Evolutionary conservation across 1,140 invertebrate species (phyloP).

Genomic region (Hermetia illucens): DNA sequence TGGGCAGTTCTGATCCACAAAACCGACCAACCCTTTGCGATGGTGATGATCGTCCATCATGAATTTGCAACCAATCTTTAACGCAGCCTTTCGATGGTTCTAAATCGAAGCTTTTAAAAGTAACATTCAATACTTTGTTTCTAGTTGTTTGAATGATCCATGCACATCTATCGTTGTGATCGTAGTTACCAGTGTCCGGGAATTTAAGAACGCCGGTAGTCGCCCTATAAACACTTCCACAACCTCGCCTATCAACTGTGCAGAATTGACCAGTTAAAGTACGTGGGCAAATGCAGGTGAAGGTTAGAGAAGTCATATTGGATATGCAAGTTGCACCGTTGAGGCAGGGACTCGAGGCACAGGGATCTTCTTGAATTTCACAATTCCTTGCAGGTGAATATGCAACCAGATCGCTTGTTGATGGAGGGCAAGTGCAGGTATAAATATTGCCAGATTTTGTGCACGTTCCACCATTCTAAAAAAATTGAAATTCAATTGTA

Average conservation of each 20-base stretch:
- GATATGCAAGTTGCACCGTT: constrained; percentile 63
- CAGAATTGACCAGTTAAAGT: constrained; percentile 44
- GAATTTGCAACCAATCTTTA: constrained; percentile 58
- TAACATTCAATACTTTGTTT: constrained; percentile 61
- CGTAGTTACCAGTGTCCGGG: constrained; percentile 44
- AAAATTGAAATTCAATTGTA: too few species aligned
- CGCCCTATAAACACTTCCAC: constrained; percentile 46
- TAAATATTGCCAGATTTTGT: constrained; percentile 25
- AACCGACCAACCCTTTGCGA: constrained; percentile 56
- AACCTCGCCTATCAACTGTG: constrained; percentile 36
- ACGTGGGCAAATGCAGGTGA: constrained; percentile 27
- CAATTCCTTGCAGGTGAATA: constrained; percentile 39
- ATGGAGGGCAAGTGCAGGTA: constrained; percentile 42
- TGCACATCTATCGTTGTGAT: constrained; percentile 52
- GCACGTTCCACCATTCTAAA: constrained; percentile 70
- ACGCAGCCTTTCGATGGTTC: constrained; percentile 45
- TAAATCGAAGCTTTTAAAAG: constrained; percentile 58
- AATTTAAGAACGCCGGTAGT: constrained; percentile 46
- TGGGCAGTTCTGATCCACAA: constrained; percentile 52
- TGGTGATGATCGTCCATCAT: constrained; percentile 57
- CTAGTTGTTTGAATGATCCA: constrained; percentile 57
- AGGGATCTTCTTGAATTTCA: constrained; percentile 38
- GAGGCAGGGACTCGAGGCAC: constrained; percentile 53
- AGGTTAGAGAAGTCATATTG: constrained; percentile 4
- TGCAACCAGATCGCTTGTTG: too few species aligned